phyloP scores from a whole-genome alignment of 1,140 invertebrate genomes.

The Drosophila micromelanica region DNA sequence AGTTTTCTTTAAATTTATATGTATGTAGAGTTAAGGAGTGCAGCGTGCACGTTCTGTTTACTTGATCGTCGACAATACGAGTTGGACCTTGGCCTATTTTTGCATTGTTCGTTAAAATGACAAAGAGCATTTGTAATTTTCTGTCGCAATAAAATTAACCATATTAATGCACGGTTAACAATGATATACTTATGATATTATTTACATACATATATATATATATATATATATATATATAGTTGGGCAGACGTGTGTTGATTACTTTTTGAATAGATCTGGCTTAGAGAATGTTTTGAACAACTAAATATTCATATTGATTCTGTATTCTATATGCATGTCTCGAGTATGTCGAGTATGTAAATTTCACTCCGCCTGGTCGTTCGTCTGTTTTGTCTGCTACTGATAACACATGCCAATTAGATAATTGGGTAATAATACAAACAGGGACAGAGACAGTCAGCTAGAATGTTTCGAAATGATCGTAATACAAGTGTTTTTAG shows the following conservation, averaged over 20 bases:
- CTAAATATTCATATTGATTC: background rate
- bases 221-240: background rate
- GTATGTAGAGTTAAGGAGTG: background rate
- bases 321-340: background rate
- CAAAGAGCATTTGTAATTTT: background rate
- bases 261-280: background rate
- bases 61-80: slow-evolving; percentile 29
- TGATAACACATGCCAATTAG: slow-evolving; percentile 60
- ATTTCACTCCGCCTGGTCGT: slow-evolving; percentile 43
- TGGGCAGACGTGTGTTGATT: background rate
- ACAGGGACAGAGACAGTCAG: background rate
- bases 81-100: slow-evolving; percentile 60
- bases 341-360: slow-evolving; percentile 25
- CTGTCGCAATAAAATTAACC: slow-evolving; percentile 4
- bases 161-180: background rate
- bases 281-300: background rate
- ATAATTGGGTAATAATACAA: slow-evolving; percentile 63
- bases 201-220: background rate
- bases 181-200: background rate
- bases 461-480: background rate
- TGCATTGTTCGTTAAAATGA: slow-evolving; percentile 23
- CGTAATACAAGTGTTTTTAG: background rate
- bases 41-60: slow-evolving; percentile 42
- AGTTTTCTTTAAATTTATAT: background rate
- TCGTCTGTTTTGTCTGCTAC: slow-evolving; percentile 10